phyloP scores from a whole-genome alignment of 2,888 invertebrate species.

The Miltochrista miniata region DNA sequence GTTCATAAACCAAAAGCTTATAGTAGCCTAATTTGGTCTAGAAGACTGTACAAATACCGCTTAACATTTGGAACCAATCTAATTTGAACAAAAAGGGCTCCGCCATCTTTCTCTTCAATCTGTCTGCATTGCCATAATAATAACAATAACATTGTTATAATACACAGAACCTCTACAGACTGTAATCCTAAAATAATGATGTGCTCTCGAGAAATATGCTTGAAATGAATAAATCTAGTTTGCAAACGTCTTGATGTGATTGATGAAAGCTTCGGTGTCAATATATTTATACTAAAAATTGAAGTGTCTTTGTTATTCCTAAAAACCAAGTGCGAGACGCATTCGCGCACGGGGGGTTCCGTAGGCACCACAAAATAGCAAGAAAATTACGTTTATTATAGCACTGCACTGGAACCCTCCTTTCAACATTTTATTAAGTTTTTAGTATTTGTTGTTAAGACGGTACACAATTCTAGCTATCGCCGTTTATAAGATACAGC shows the following conservation, averaged over 20 bases:
- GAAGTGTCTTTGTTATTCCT: background rate
- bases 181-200: conserved; percentile 42
- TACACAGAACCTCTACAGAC: conserved; percentile 23
- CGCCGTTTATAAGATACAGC: too few species aligned
- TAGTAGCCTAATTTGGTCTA: too few species aligned
- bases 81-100: background rate
- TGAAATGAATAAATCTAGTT: conserved; percentile 6
- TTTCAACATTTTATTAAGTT: too few species aligned
- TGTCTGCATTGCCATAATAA: conserved; percentile 11
- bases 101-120: background rate
- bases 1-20: too few species aligned
- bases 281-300: background rate
- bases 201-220: conserved; percentile 26
- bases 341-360: too few species aligned
- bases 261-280: background rate
- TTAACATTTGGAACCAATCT: background rate
- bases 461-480: too few species aligned
- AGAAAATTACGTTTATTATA: too few species aligned
- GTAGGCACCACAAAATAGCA: too few species aligned
- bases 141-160: conserved; percentile 13
- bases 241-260: background rate
- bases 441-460: too few species aligned
- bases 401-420: too few species aligned
- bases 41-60: too few species aligned
- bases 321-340: too few species aligned